A percentile compares a stretch with the other conserved stretches of the same genome.
phyloP scores from a whole-genome alignment of 2,113 vertebrate genomes.

The Dromiciops gliroides region DNA sequence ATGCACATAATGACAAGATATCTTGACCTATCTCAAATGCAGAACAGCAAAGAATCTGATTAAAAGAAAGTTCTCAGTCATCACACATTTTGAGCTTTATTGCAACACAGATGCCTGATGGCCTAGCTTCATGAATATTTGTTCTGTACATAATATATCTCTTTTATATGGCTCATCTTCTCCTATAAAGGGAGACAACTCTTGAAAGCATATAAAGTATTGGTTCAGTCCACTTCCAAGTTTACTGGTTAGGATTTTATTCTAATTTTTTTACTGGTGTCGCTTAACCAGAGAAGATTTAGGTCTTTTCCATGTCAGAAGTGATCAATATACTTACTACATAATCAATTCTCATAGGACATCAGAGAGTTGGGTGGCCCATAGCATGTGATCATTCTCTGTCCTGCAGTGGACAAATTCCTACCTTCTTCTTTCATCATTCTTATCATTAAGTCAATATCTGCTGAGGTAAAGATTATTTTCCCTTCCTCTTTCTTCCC shows the following conservation, averaged over 20 bases:
- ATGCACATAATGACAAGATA: neutral
- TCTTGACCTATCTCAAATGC: neutral
- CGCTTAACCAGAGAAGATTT: neutral
- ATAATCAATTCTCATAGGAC: too few species aligned
- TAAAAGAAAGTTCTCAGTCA: neutral
- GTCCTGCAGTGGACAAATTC: too few species aligned
- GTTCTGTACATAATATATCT: neutral
- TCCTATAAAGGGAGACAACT: too few species aligned
- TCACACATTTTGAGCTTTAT: neutral
- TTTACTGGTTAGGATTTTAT: neutral
- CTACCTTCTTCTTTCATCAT: too few species aligned
- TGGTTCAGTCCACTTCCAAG: neutral
- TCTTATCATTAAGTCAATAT: too few species aligned
- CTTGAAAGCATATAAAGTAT: neutral
- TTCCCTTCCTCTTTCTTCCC: too few species aligned
- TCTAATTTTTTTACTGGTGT: neutral
- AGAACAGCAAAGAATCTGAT: neutral
- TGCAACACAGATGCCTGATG: neutral
- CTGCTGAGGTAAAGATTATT: too few species aligned
- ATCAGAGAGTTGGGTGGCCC: too few species aligned
- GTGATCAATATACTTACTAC: neutral
- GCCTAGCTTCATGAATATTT: neutral
- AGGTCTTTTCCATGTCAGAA: too few species aligned
- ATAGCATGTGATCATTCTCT: too few species aligned
- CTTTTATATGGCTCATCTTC: neutral